Evolutionary conservation across 2,113 vertebrate genomes (phyloP), one percentile per base, ranked within the genome.

Genomic region (Bos javanicus): DNA sequence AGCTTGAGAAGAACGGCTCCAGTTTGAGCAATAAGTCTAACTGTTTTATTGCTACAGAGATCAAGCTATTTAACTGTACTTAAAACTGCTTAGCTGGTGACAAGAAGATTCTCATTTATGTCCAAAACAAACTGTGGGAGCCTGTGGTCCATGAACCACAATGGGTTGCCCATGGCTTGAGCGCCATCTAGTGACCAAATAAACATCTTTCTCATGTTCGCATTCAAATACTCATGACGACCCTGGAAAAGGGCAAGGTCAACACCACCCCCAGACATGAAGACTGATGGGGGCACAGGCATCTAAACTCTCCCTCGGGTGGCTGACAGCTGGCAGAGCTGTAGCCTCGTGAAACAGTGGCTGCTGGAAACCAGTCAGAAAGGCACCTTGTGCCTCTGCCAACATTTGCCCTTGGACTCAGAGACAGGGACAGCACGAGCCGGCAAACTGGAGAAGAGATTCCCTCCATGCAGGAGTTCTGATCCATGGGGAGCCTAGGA

Each of bases 111-210:
- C 57, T 87, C 62, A 5, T 80, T 91, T 67, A 54, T 21, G 67
- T 92, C 85, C 54, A 25, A 48, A 94, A 91, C 52, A 10, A 12
- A 48, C 80, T 64, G 57, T 21, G 26, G 59, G 76, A 43, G 57
- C 67, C 54, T 0, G 21, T 11, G 84, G 71, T 48, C 39, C 33
- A 23, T 19, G 54, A 90, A 62, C 78, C 56, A 60, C 25, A 0
- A 11, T 1, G 36, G 21, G 10, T 60, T 97, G 59, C 52, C 87
- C 14, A 0, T 56, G 93, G 43, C 89, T 93, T 87, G 86, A 74
- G 83, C 87, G 46, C 98, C 98, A 98, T 81, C 98, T 97, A 97
- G 95, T 97, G 98, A 87, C 50, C 86, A 59, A 6, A 21, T 12
- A 43, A 86, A 86, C 30, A 57, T 26, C 64, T 91, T 71, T 56